These are phyloP conservation scores for Sus scrofa DNA, from an alignment of 2,113 vertebrate genomes.

Conservation along the genomic window T2T-Sscrofa CM000826.6:143058001-143058500, in stretches of 20 bases:
- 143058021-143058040: background rate
- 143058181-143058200: slow-evolving; percentile 50
- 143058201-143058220: slow-evolving; percentile 63
- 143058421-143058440: background rate
- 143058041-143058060: slow-evolving; percentile 27
- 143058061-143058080: background rate
- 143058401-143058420: background rate
- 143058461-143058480: background rate
- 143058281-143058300: slow-evolving; percentile 23
- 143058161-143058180: slow-evolving; percentile 48
- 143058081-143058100: slow-evolving; percentile 61
- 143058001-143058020: slow-evolving; percentile 9
- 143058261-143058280: slow-evolving; percentile 4
- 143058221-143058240: slow-evolving; percentile 65
- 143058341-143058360: background rate
- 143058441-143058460: background rate
- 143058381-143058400: background rate
- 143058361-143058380: background rate
- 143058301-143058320: background rate
- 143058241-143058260: background rate
- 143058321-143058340: background rate
- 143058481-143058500: too few species aligned
- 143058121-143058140: slow-evolving; percentile 54
- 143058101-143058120: slow-evolving; percentile 48
- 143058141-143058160: slow-evolving; percentile 64